phyloP scores from a whole-genome alignment of 2,888 invertebrate genomes.

The Apamea sordens region DNA sequence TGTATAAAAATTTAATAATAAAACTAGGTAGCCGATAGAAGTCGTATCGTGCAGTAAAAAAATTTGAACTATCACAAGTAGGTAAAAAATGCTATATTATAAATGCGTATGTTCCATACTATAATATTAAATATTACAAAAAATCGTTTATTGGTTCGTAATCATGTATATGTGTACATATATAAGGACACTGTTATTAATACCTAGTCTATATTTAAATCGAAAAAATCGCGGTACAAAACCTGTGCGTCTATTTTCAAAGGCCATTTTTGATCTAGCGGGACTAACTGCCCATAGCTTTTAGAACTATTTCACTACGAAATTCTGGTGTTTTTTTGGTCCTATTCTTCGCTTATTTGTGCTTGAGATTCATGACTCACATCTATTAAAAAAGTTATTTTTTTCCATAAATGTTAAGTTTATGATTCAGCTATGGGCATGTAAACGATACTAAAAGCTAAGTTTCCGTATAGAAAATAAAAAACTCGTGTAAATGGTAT shows the following conservation, averaged over 20 bases:
- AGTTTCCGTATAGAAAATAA: constrained; percentile 78
- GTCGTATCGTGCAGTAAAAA: constrained; percentile 65
- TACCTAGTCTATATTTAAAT: constrained; percentile 66
- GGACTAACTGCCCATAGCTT: constrained; percentile 70
- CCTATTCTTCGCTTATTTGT: constrained; percentile 43
- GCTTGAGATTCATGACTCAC: constrained; percentile 54
- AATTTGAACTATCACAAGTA: constrained; percentile 78
- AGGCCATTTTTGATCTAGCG: constrained; percentile 73
- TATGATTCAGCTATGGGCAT: constrained; percentile 63
- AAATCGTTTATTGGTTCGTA: constrained; percentile 66
- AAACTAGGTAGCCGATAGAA: constrained; percentile 29
- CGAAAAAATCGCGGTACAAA: constrained; percentile 70
- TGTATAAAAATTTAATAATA: constrained; percentile 16
- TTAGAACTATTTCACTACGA: constrained; percentile 42
- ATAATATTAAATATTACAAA: constrained; percentile 65
- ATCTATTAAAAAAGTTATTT: background rate
- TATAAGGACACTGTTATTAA: constrained; percentile 75
- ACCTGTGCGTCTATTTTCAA: constrained; percentile 72
- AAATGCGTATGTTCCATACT: constrained; percentile 77
- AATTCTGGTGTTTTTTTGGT: constrained; percentile 33
- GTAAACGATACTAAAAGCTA: constrained; percentile 78
- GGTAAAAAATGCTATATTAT: constrained; percentile 82
- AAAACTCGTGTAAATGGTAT: constrained; percentile 80
- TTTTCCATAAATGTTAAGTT: background rate
- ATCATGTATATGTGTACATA: constrained; percentile 67